Percentiles rank a stretch among this genome's conserved stretches.
Conservation (phyloP, 1,140 invertebrate species). For the Caerostris darwini region DNA sequence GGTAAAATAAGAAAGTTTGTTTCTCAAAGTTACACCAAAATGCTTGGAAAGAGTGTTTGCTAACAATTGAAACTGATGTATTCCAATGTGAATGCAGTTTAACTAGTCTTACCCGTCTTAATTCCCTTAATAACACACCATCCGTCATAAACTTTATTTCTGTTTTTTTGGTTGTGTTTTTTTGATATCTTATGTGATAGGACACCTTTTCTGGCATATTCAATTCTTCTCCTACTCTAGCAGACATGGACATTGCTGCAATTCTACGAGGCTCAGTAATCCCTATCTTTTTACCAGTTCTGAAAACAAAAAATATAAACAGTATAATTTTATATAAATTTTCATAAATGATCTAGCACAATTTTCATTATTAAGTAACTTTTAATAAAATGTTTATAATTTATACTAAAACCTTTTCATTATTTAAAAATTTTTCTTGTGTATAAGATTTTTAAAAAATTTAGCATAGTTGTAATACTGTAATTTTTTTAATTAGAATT, state of each 20-base stretch:
- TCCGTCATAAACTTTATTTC: conserved; percentile 99
- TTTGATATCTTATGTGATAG: conserved; percentile 97
- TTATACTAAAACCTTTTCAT: background rate
- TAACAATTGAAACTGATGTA: background rate
- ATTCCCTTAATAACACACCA: conserved; percentile 95
- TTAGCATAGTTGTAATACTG: too few relatives aligned
- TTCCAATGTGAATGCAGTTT: background rate
- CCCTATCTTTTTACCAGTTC: conserved; percentile 90
- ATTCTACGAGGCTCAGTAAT: conserved; percentile 98
- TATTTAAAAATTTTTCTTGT: background rate
- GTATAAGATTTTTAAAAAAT: too few relatives aligned
- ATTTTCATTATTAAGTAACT: background rate
- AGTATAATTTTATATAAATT: background rate
- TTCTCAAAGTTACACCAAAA: too few relatives aligned
- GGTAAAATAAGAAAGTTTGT: background rate
- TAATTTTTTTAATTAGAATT: too few relatives aligned
- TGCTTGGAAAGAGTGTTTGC: background rate
- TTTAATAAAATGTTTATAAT: background rate
- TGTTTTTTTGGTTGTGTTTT: conserved; percentile 91
- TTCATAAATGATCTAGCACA: background rate
- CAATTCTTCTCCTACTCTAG: conserved; percentile 95
- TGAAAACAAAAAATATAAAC: conserved; percentile 70
- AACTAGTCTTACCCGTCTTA: conserved; percentile 80
- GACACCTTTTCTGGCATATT: conserved; percentile 92
- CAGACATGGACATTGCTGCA: conserved; percentile 98